Percentiles rank a stretch among this genome's conserved stretches.
Evolutionary conservation across 2,797 vertebrate species (phyloP).

Genomic region (Crax fasciolata): DNA sequence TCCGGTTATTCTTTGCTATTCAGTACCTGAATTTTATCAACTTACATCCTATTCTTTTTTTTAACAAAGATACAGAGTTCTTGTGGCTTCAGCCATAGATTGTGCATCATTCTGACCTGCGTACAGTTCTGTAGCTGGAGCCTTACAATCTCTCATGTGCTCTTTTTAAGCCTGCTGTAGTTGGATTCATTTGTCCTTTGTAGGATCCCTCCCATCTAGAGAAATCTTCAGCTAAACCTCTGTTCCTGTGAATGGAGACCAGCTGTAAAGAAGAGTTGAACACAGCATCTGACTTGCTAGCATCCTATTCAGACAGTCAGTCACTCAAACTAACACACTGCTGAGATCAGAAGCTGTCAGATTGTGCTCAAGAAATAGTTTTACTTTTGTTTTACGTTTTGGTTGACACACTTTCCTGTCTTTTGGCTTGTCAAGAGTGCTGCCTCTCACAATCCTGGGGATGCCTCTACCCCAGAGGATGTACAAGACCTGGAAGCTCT

Average conservation of each 20-base stretch:
- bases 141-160: not conserved
- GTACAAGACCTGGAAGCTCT: constrained; percentile 46
- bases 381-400: constrained; percentile 14
- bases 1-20: not conserved
- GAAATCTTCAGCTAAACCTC: not conserved
- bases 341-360: constrained; percentile 37
- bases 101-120: not conserved
- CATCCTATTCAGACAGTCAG: constrained; percentile 10
- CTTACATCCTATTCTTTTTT: fast-evolving
- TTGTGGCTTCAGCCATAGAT: not conserved
- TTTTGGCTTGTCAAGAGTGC: constrained; percentile 20
- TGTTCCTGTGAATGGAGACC: not conserved
- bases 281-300: not conserved
- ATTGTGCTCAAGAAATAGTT: constrained; percentile 39
- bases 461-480: constrained; percentile 18
- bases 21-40: not conserved
- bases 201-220: not conserved
- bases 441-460: constrained; percentile 1
- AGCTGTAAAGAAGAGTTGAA: constrained; percentile 37
- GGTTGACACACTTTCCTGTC: constrained; percentile 55
- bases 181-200: not conserved
- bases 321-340: constrained; percentile 27
- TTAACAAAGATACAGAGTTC: not conserved
- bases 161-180: not conserved
- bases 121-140: not conserved